Base-by-base conservation (phyloP, 2,888 invertebrate genomes). In the Drosophila basisetae region DNA sequence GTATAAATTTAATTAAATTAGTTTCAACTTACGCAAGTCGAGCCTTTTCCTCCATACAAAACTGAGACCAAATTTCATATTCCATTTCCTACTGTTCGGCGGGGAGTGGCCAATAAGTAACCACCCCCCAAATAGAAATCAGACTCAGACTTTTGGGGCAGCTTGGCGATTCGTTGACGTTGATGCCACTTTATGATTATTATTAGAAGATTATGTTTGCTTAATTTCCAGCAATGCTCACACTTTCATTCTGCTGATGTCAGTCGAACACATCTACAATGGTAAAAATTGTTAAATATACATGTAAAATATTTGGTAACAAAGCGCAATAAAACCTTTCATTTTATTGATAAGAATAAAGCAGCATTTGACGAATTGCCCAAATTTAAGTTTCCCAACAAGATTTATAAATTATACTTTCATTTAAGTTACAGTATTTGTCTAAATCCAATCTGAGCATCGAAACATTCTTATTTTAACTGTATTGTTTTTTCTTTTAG, bases 1-100 rank as follows among this genome's bases (percentile, higher is more conserved):
- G 76, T 61, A 77, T 75, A 80, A 76, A 75, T 82, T 73, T 81
- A 78, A 83, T 81, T 81, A 79, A 86, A 84, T 89, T 70, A 70
- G 75, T 75, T 79, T 78, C 69, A 60, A 67, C 67, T 73, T 66
- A 67, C 55, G n/a, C 54, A 59, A 54, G 74, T 74, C 61, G 59
- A 64, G 59, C 30, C 43, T 41, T 22, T 49, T 22, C 28, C 50
- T 22, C n/a, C n/a, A 16, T 18, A 62, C 56, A 47, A 60, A 67
- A 54, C 18, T n/a, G 25, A 30, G 39, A 56, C 7, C 7, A 31
- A 65, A 54, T 64, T 76, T 65, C 53, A 62, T 69, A 69, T 76
- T 76, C 66, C 54, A 39, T 59, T 50, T 49, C 53, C 58, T 10
- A 37, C 61, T 59, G 61, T 53, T 56, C 43, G 47, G 9, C 18